phyloP scores from a whole-genome alignment of 2,797 vertebrate genomes.

The Centropyge bicolor region DNA sequence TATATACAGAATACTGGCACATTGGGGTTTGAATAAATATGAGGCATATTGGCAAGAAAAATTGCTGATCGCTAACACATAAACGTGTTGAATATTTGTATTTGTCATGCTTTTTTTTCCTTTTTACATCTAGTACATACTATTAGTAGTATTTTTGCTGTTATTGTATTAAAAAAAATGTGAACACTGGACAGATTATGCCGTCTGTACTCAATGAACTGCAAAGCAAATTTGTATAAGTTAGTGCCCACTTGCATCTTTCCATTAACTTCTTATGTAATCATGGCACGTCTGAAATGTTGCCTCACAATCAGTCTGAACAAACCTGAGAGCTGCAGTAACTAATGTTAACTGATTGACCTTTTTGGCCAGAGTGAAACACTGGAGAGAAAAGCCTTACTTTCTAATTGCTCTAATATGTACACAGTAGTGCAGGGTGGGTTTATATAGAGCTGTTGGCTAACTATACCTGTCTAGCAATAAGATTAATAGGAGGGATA shows the following conservation, averaged over 20 bases:
- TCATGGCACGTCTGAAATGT: background rate
- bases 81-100: too few species aligned
- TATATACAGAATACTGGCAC: conserved; percentile 9
- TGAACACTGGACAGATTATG: too few species aligned
- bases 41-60: background rate
- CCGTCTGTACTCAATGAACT: too few species aligned
- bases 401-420: too few species aligned
- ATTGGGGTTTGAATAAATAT: background rate
- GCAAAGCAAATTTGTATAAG: too few species aligned
- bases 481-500: background rate
- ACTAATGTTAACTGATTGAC: too few species aligned
- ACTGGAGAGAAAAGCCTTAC: background rate
- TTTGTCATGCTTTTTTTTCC: too few species aligned
- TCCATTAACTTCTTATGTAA: background rate
- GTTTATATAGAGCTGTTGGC: background rate
- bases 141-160: too few species aligned
- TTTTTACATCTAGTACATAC: too few species aligned
- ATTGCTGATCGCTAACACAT: background rate
- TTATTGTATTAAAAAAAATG: too few species aligned
- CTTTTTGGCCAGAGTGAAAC: background rate
- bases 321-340: too few species aligned
- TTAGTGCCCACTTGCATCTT: background rate
- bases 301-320: background rate
- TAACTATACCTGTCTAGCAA: background rate
- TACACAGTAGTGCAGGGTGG: background rate